phyloP scores from a whole-genome alignment of 2,797 vertebrate genomes.

The Tapirus indicus region DNA sequence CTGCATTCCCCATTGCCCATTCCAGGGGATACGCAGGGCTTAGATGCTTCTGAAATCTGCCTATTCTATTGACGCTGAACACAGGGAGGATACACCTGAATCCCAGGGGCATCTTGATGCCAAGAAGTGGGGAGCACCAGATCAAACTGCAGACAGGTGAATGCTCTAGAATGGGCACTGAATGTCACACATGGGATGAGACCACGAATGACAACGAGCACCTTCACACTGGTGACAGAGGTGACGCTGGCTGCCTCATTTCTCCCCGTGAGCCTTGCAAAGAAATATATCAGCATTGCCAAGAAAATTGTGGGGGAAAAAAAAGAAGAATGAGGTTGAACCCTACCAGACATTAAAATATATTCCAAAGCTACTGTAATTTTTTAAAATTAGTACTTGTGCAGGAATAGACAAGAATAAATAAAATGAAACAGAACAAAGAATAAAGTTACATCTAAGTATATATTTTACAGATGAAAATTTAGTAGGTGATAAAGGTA shows the following conservation, averaged over 20 bases:
- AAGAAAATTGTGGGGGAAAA: neutral
- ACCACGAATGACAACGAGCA: neutral
- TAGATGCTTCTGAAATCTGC: neutral
- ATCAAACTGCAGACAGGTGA: neutral
- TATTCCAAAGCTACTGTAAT: neutral
- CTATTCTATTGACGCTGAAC: neutral
- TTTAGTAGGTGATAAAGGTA: neutral
- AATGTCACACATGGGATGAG: neutral
- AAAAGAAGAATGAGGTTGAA: neutral
- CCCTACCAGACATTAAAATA: neutral
- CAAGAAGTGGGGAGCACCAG: neutral
- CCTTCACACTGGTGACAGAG: neutral
- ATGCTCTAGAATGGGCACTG: neutral
- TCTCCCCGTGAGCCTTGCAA: neutral
- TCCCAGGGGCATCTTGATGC: neutral
- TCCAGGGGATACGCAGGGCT: neutral
- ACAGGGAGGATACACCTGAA: neutral
- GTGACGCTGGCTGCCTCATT: neutral
- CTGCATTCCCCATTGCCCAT: too few species aligned
- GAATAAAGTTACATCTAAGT: neutral
- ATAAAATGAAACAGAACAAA: neutral
- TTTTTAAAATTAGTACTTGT: neutral
- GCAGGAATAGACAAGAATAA: conserved; percentile 8
- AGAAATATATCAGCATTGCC: neutral
- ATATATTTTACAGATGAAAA: neutral